Percentiles rank a stretch among this genome's conserved stretches.
Conservation (phyloP, 2,888 invertebrate genomes). For the Machimus atricapillus region DNA sequence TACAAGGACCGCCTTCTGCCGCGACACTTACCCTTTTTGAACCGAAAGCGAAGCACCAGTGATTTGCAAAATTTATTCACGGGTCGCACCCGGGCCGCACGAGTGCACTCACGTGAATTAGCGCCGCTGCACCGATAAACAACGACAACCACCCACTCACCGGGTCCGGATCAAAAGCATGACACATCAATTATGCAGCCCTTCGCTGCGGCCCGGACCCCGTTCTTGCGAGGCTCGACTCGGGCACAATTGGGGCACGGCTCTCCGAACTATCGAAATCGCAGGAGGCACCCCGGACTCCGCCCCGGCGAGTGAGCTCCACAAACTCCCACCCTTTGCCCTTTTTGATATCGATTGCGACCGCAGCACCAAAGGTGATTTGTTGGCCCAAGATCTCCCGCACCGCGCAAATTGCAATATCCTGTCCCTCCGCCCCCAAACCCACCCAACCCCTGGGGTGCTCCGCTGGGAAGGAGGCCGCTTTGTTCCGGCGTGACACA, state of each 20-base stretch:
- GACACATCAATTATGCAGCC: background rate
- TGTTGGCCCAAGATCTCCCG: background rate
- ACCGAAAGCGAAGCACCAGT: background rate
- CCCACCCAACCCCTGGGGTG: background rate
- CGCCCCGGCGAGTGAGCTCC: too few relatives aligned
- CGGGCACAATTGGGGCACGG: background rate
- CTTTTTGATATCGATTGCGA: slow-evolving; percentile 5
- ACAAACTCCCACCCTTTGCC: background rate
- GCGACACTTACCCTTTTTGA: background rate
- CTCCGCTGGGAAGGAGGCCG: background rate
- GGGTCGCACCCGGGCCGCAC: background rate
- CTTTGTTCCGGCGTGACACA: background rate
- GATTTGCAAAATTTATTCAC: background rate
- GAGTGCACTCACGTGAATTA: background rate
- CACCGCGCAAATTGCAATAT: background rate
- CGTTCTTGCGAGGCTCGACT: background rate
- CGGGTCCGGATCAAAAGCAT: background rate
- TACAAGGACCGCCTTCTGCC: background rate
- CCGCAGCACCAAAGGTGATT: background rate
- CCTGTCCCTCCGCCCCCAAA: background rate
- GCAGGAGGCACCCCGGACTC: background rate
- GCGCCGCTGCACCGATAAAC: background rate
- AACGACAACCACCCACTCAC: background rate
- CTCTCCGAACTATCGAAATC: background rate
- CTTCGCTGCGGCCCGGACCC: background rate